A percentile compares a stretch with the other conserved stretches of the same genome.
Conservation (phyloP, 1,140 invertebrate genomes). For the Zaprionus taronus region DNA sequence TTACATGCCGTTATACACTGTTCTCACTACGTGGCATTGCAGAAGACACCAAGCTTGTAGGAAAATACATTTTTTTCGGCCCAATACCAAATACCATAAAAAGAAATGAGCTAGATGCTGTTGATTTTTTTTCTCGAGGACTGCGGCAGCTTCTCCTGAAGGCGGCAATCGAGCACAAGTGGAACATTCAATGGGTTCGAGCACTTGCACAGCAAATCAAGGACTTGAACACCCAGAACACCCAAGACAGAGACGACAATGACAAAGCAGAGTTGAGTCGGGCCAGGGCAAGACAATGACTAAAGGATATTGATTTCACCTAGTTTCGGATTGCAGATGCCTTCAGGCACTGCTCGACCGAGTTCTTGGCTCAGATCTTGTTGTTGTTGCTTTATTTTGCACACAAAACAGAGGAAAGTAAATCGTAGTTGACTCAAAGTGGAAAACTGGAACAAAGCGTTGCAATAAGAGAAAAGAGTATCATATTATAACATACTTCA, state of each 20-base stretch:
- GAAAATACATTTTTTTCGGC: constrained; percentile 58
- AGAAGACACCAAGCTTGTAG: constrained; percentile 3
- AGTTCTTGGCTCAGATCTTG: constrained; percentile 11
- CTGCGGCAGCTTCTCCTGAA: constrained; percentile 12
- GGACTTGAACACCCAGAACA: constrained; percentile 9
- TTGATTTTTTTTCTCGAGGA: constrained; percentile 24
- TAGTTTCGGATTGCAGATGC: constrained; percentile 58
- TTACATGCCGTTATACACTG: not conserved
- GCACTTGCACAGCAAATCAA: constrained; percentile 16
- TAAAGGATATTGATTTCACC: constrained; percentile 76
- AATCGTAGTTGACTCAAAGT: not conserved
- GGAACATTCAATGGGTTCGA: constrained; percentile 50
- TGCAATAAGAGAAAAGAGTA: not conserved
- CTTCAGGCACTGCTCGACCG: constrained; percentile 20
- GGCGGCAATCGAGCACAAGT: constrained; percentile 45
- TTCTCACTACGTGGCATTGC: not conserved
- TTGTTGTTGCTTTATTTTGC: constrained; percentile 25
- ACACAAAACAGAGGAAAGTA: not conserved
- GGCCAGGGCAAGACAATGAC: constrained; percentile 56
- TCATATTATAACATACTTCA: not conserved
- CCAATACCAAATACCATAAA: constrained; percentile 55
- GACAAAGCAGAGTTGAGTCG: constrained; percentile 36
- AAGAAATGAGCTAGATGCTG: constrained; percentile 60
- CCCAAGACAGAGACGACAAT: constrained; percentile 45
- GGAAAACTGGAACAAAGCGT: not conserved